Conservation (phyloP, 2,113 vertebrate genomes). For the Albula glossodonta region DNA sequence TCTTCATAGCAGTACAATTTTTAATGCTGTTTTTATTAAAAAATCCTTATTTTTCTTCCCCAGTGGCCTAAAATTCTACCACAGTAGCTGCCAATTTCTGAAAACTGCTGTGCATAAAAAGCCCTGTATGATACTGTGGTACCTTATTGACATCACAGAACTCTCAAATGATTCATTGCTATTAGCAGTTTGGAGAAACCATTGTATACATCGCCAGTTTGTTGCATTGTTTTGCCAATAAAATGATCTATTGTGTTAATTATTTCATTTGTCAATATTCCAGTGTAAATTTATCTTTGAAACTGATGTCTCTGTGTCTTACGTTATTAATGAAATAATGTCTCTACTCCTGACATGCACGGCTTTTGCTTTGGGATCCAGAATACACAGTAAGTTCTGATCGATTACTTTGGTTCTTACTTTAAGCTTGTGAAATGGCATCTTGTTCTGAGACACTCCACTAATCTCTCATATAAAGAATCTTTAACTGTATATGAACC, state of each 20-base stretch:
- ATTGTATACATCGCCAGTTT: neutral
- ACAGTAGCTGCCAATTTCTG: too few species aligned
- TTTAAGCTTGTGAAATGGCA: neutral
- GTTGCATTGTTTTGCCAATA: neutral
- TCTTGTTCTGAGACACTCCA: neutral
- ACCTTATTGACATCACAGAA: too few species aligned
- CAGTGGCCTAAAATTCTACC: too few species aligned
- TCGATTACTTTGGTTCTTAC: neutral
- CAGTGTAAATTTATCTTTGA: neutral
- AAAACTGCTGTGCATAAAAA: too few species aligned
- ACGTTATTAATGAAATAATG: neutral
- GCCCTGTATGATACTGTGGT: too few species aligned
- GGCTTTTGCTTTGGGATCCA: conserved; percentile 10
- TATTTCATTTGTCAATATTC: neutral
- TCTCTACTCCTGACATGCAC: conserved; percentile 9
- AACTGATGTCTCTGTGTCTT: neutral
- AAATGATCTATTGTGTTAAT: neutral
- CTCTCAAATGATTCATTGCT: neutral
- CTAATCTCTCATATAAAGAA: too few species aligned
- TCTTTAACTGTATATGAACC: too few species aligned
- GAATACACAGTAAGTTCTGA: conserved; percentile 41
- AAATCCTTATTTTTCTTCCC: too few species aligned
- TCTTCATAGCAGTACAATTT: too few species aligned
- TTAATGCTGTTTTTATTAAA: too few species aligned
- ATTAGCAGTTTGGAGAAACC: neutral